Evolutionary conservation across 1,140 invertebrate species (phyloP), one percentile per base, ranked within the genome.

Genomic region (Ruditapes philippinarum): DNA sequence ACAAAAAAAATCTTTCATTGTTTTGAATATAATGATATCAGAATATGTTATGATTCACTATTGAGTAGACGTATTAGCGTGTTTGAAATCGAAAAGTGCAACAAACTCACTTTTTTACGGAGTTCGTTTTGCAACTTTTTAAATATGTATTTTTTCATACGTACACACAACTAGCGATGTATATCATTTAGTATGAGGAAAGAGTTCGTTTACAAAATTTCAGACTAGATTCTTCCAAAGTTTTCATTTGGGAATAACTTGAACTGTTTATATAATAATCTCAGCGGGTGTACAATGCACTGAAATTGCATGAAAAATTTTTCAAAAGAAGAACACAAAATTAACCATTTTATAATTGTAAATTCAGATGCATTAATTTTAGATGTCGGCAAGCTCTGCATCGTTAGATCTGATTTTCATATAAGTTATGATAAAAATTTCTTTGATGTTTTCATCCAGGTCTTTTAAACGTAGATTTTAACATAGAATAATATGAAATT

Each of bases 291-390:
- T 31, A 65, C 12, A n/a, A 22, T 65, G 62, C 62, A 65, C 62
- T 36, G 62, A 65, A 31, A 65, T 36, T 65, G n/a, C 62, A 65
- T 12, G n/a, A n/a, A 65, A 31, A 31, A 65, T 65, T 65, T 36
- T 65, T 65, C 33, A 65, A 33, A 65, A 65, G 62, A 65, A 36
- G 33, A 31, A 31, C 17, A 57, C 28, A 65, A 65, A n/a, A 31
- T 65, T 65, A 65, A 65, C 12, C 28, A 5, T n/a, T 7, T 31
- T 65, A n/a, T 65, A 65, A 65, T 65, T 31, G 62, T 65, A 65
- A 65, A 65, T 65, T 65, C 62, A 65, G 62, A 3, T 65, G 62
- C 62, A 65, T 65, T 65, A 65, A 65, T 65, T 65, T 49, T 65
- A 31, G 62, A 65, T 65, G 28, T 65, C 28, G 12, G 62, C 25